These are phyloP conservation scores for Glossosoma conforme DNA, from an alignment of 1,140 invertebrate genomes.

Conservation along the genomic window DNA sequence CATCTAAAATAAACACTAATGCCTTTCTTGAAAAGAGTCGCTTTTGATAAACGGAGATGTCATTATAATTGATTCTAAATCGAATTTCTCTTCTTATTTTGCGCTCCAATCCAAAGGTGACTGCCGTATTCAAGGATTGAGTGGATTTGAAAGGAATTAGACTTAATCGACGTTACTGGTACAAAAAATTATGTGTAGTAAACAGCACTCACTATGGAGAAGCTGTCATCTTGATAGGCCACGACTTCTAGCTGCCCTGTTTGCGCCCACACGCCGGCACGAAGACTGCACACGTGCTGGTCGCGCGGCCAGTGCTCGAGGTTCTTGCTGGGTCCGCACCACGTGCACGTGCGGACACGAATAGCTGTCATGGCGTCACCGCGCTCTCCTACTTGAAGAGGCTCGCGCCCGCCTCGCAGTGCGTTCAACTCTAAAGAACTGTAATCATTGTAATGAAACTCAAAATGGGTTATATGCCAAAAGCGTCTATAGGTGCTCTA, in stretches of 20 bases:
- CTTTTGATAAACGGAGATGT: too few species aligned
- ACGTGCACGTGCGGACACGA: neutral
- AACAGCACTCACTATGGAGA: neutral
- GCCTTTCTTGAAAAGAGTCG: too few species aligned
- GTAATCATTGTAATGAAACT: neutral
- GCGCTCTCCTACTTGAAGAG: neutral
- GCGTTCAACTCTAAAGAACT: constrained; percentile 9
- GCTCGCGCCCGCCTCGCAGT: neutral
- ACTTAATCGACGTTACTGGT: neutral
- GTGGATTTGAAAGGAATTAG: neutral
- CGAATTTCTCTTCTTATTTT: neutral
- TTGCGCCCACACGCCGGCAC: constrained; percentile 15
- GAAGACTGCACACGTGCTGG: constrained; percentile 16
- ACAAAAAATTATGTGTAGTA: too few species aligned
- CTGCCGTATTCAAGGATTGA: neutral
- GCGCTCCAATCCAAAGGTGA: neutral
- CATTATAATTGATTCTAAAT: neutral
- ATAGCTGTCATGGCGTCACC: neutral
- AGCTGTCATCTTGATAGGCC: neutral
- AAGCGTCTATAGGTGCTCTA: neutral
- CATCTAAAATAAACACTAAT: too few species aligned
- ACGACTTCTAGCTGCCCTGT: neutral
- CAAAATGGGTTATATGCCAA: neutral
- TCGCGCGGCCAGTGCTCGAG: constrained; percentile 21
- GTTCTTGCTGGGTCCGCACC: constrained; percentile 7